Percentiles rank a stretch among this genome's conserved stretches.
Conservation (phyloP, 1,140 invertebrate genomes). For the Parasteatoda tepidariorum region DNA sequence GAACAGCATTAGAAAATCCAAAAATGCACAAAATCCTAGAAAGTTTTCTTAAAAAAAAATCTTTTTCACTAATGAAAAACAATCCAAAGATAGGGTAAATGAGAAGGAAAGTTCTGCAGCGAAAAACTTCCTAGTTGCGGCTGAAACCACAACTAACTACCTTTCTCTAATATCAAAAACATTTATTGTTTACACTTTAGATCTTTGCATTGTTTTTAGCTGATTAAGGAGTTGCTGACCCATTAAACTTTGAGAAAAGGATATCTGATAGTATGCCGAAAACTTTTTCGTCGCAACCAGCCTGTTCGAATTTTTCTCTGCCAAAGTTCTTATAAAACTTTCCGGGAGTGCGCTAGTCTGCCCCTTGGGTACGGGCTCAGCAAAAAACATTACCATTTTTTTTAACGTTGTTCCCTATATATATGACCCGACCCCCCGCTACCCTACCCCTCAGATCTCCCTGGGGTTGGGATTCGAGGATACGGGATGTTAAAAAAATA, state of each 20-base stretch:
- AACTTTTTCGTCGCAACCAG: not conserved
- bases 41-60: too few species aligned
- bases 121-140: too few species aligned
- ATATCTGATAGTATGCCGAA: not conserved
- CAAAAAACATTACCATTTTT: slow-evolving; percentile 52
- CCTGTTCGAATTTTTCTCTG: not conserved
- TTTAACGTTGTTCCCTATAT: slow-evolving; percentile 48
- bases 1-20: too few species aligned
- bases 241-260: slow-evolving; percentile 22
- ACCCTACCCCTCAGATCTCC: slow-evolving; percentile 31
- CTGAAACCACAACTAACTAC: too few species aligned
- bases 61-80: too few species aligned
- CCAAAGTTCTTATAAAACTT: not conserved
- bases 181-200: slow-evolving; percentile 1
- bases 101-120: too few species aligned
- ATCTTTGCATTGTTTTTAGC: slow-evolving; percentile 2
- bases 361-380: slow-evolving; percentile 32
- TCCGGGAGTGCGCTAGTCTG: not conserved
- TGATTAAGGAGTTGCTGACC: slow-evolving; percentile 20
- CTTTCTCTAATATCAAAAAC: too few species aligned
- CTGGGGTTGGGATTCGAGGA: slow-evolving; percentile 56
- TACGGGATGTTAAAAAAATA: slow-evolving; percentile 41
- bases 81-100: too few species aligned
- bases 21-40: too few species aligned
- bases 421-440: slow-evolving; percentile 35